phyloP scores from a whole-genome alignment of 2,888 invertebrate genomes.

The Ischnus inquisitorius region DNA sequence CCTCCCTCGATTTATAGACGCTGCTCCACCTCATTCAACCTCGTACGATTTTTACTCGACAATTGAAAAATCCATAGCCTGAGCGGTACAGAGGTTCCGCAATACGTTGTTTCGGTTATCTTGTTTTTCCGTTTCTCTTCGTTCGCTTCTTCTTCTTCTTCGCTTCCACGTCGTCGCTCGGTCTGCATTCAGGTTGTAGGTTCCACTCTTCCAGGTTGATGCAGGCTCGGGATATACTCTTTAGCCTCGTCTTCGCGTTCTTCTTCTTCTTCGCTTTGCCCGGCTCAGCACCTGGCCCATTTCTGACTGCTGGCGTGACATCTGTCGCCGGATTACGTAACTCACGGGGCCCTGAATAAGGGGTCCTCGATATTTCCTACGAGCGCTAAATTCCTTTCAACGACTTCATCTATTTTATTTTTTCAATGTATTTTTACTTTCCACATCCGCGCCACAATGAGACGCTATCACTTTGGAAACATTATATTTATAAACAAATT shows the following conservation, averaged over 20 bases:
- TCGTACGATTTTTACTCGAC: neutral
- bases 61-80: neutral
- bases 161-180: slow-evolving; percentile 22
- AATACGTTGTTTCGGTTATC: slow-evolving; percentile 14
- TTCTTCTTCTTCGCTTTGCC: slow-evolving; percentile 43
- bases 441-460: neutral
- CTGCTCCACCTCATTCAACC: slow-evolving; percentile 34
- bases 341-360: slow-evolving; percentile 6
- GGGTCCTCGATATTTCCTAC: slow-evolving; percentile 9
- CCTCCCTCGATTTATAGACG: slow-evolving; percentile 6
- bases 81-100: neutral
- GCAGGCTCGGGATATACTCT: slow-evolving; percentile 58
- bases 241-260: slow-evolving; percentile 15
- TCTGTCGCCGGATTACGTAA: slow-evolving; percentile 69
- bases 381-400: neutral
- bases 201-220: slow-evolving; percentile 60
- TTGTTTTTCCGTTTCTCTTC: neutral
- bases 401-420: slow-evolving; percentile 8
- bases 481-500: neutral
- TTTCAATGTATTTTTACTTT: neutral
- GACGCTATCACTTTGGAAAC: neutral
- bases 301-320: slow-evolving; percentile 64
- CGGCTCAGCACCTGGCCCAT: slow-evolving; percentile 51
- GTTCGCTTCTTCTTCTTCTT: slow-evolving; percentile 10
- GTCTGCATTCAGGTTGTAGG: slow-evolving; percentile 41